Base-by-base conservation (phyloP, 1,140 invertebrate species). In the Solenopsis fugax region DNA sequence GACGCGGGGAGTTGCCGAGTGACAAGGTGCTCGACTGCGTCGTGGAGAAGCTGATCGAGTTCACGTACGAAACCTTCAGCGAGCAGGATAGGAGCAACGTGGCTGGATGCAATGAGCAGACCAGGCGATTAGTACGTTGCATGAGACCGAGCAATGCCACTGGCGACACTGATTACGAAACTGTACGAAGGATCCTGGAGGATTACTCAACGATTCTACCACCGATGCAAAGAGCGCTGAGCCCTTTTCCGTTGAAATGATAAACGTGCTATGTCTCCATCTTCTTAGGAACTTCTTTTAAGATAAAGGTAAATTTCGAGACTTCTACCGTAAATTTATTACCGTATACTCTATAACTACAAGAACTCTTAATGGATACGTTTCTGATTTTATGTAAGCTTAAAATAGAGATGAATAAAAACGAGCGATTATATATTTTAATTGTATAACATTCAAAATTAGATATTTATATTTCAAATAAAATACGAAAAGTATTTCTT, bases 21-120 rank as follows among this genome's bases (percentile, higher is more conserved):
- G 92, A 94, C 50, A 88, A 87, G 6, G 77, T 94, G 13, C 85
- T 94, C 41, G 92, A 94, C 52, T 94, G 94, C 34, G 90, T 81
- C 4, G 78, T 91, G 4, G 24, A 77, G 6, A 93, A 93, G 64
- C 87, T 94, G 29, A 72, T 94, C 10, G 82, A 91, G 0, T 91
- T 92, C 58, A 80, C 89, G 13, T 58, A 72, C 12, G 71, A 91
- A 7, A 89, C 88, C 52, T 84, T 72, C 58, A 64, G 76, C 37
- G 67, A 45, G n/a, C 37, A 56, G 0, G 48, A 76, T 24, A 37
- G 58, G 75, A 50, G 29, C 29, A 34, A 81, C 18, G 9, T 12
- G 54, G 0, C 24, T 5, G 86, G 24, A 7, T 94, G 93, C 34
- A n/a, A 37, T 3, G 0, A 37, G 0, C 85, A 92, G 72, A 85